A percentile compares a stretch with the other conserved stretches of the same genome.
Conservation (phyloP, 2,888 invertebrate genomes). For the Podabrus alpinus region DNA sequence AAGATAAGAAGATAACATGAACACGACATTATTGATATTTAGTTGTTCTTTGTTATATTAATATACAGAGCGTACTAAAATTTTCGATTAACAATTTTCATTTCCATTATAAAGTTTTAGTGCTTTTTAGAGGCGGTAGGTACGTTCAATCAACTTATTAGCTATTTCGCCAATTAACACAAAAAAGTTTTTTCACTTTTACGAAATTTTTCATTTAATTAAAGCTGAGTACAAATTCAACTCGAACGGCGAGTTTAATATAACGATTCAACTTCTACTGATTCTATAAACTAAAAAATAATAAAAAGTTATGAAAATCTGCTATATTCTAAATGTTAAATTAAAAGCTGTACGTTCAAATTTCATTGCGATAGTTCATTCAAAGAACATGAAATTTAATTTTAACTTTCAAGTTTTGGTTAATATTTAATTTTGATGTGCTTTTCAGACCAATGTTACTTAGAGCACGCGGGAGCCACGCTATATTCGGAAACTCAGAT, state of each 20-base stretch:
- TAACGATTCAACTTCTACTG: neutral
- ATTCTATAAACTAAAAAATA: neutral
- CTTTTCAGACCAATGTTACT: constrained; percentile 69
- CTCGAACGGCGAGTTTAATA: neutral
- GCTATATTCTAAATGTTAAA: neutral
- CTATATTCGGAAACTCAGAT: constrained; percentile 80
- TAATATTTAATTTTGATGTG: neutral
- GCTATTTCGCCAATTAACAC: neutral
- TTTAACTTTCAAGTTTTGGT: neutral
- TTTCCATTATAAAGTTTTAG: no score
- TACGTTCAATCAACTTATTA: neutral
- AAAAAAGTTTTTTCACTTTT: neutral
- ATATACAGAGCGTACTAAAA: neutral
- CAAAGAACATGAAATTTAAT: neutral
- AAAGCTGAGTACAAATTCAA: neutral
- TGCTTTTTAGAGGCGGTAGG: neutral
- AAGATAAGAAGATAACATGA: neutral
- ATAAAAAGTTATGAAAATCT: neutral
- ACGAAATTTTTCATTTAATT: neutral
- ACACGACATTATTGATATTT: neutral
- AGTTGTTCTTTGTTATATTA: no score
- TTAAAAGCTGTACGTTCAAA: neutral
- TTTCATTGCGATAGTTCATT: neutral
- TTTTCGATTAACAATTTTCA: no score
- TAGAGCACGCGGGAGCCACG: constrained; percentile 89